Conservation (phyloP, 1,140 invertebrate genomes). For the fruit fly (Drosophila melanogaster) region DNA sequence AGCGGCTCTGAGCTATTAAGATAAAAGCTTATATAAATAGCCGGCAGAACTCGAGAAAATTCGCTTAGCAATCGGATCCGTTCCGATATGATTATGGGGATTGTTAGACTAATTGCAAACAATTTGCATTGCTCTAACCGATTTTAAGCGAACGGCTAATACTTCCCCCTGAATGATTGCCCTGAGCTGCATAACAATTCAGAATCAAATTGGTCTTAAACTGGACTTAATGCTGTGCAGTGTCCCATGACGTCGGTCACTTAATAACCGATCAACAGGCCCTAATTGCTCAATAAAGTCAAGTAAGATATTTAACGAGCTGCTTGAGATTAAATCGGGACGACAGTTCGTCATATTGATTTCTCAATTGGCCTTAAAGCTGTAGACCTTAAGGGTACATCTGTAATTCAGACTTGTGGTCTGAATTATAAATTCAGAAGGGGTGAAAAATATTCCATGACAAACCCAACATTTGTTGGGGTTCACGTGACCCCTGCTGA, state of each 20-base stretch:
- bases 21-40: constrained; percentile 21
- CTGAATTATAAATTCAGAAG: constrained; percentile 44
- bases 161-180: constrained; percentile 12
- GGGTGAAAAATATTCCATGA: constrained; percentile 20
- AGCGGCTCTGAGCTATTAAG: constrained; percentile 15
- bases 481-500: constrained; percentile 42
- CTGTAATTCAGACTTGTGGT: constrained; percentile 21
- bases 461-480: constrained; percentile 46
- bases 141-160: constrained; percentile 39
- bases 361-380: constrained; percentile 1
- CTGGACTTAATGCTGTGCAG: constrained; percentile 15
- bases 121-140: constrained; percentile 37
- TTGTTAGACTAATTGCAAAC: constrained; percentile 48
- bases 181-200: constrained; percentile 20
- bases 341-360: constrained; percentile 11
- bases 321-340: background rate
- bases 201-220: constrained; percentile 33
- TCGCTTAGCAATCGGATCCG: constrained; percentile 2
- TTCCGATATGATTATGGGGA: constrained; percentile 11
- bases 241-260: constrained; percentile 3
- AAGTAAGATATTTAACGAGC: constrained; percentile 8
- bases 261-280: constrained; percentile 36
- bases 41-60: constrained; percentile 21
- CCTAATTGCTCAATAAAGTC: constrained; percentile 61
- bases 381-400: constrained; percentile 18